Conservation (phyloP, 2,888 invertebrate species). For the Ypsolopha sequella region DNA sequence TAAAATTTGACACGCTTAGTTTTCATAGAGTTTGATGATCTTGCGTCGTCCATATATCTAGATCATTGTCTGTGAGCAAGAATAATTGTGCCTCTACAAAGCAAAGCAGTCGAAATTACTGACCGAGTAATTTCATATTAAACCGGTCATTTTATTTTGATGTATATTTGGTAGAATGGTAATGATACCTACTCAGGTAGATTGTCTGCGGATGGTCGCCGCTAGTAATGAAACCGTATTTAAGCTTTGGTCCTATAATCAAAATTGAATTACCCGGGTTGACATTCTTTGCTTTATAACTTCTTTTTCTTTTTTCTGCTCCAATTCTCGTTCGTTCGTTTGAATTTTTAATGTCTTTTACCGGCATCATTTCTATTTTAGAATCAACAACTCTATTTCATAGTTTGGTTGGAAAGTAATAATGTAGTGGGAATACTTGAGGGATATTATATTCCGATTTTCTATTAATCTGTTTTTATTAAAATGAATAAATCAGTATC, state of each 20-base stretch:
- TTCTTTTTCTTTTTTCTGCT: constrained; percentile 62
- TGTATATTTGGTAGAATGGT: constrained; percentile 51
- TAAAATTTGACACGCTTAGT: too few species aligned
- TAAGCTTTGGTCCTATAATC: constrained; percentile 67
- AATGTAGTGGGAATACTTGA: not conserved
- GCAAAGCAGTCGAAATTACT: constrained; percentile 46
- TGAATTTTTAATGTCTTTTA: constrained; percentile 43
- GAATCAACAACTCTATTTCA: not conserved
- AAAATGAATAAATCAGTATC: too few species aligned
- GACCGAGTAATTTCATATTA: constrained; percentile 55
- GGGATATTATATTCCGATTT: not conserved
- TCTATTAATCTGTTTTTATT: too few species aligned
- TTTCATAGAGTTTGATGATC: too few species aligned
- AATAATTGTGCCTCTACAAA: constrained; percentile 21
- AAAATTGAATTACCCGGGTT: constrained; percentile 68
- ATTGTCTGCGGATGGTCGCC: constrained; percentile 63
- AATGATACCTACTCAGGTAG: constrained; percentile 64
- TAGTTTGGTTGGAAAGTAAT: constrained; percentile 8
- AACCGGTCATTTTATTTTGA: constrained; percentile 51
- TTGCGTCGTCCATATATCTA: too few species aligned
- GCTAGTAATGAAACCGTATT: constrained; percentile 62
- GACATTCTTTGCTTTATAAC: constrained; percentile 57
- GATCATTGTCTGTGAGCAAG: too few species aligned
- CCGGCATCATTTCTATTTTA: not conserved
- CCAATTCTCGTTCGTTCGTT: constrained; percentile 55